Base-by-base conservation (phyloP, 2,797 vertebrate genomes). In the Pangasius macronema region DNA sequence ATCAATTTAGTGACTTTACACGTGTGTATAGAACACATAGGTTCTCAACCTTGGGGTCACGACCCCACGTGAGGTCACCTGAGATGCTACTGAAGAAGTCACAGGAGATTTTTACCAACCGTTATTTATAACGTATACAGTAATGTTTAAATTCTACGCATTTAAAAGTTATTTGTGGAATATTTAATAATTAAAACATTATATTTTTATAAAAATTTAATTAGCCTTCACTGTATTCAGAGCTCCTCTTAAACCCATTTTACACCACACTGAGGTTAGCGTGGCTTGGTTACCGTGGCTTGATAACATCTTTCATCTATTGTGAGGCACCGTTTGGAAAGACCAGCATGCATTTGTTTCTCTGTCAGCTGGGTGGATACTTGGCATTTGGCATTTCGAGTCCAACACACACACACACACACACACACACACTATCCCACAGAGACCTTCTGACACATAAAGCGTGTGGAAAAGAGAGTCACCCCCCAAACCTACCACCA, bases 321-420 rank as follows among this genome's bases (percentile, higher is more conserved):
- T 42, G 39, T 61, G 59, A 24, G 46, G 51, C 27, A 33, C 36
- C 57, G 16, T n/a, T 59, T 68, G 63, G 85, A 89, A 86, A 77
- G 55, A 88, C 77, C 90, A 90, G 67, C 27, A 86, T 39, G 51
- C 89, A 91, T 93, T 93, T 93, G 91, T 91, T 93, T 88, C 92
- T 89, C 92, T 86, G 92, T 89, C 68, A n/a, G 86, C 88, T 90
- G 90, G 88, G 88, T 88, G 93, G 92, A 94, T 93, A 93, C 92
- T 93, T 80, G 63, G 92, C 92, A 77, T 93, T 91, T 92, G 94
- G 92, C 39, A 82, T 85, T 73, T 84, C 68, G 89, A 84, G 36
- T 86, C 88, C 73, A 51, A 27, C 72, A 76, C 55, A 65, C 39
- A 87, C 42, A 61, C 84, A 67, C 39, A 55, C 82, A 72, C 33